phyloP scores from a whole-genome alignment of 2,113 vertebrate species.

The Siniperca knerii region DNA sequence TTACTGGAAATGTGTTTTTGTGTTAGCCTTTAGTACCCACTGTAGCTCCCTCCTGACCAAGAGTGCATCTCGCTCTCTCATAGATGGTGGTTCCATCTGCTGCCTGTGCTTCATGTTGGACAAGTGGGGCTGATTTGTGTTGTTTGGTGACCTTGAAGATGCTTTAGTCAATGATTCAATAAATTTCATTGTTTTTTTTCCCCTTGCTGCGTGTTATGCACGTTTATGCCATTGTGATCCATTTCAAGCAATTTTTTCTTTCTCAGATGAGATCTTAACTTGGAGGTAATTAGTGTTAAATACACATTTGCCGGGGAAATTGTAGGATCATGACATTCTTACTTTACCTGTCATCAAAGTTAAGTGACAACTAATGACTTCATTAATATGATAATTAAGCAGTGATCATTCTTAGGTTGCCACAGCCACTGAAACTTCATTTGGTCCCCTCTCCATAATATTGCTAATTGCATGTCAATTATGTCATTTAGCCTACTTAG shows the following conservation, averaged over 20 bases:
- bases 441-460: conserved; percentile 68
- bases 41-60: not conserved
- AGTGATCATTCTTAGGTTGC: conserved; percentile 65
- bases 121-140: conserved; percentile 30
- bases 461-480: conserved; percentile 81
- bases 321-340: conserved; percentile 74
- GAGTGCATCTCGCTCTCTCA: conserved; percentile 1
- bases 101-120: conserved; percentile 6
- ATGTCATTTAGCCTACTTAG: conserved; percentile 74
- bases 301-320: conserved; percentile 64
- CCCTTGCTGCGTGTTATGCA: not conserved
- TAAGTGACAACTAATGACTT: conserved; percentile 81
- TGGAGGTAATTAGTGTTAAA: conserved; percentile 64
- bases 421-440: conserved; percentile 71
- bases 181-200: conserved; percentile 63
- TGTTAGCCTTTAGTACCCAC: conserved; percentile 43
- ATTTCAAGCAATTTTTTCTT: not conserved
- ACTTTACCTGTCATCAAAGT: conserved; percentile 74
- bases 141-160: conserved; percentile 68
- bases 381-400: conserved; percentile 84
- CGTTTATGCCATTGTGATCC: not conserved
- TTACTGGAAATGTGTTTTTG: conserved; percentile 76
- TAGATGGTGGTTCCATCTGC: conserved; percentile 32
- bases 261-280: conserved; percentile 42
- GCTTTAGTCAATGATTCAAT: conserved; percentile 68